A percentile compares a stretch with the other conserved stretches of the same genome.
Evolutionary conservation across 2,888 invertebrate genomes (phyloP).

Genomic region (Eupithecia centaureata): DNA sequence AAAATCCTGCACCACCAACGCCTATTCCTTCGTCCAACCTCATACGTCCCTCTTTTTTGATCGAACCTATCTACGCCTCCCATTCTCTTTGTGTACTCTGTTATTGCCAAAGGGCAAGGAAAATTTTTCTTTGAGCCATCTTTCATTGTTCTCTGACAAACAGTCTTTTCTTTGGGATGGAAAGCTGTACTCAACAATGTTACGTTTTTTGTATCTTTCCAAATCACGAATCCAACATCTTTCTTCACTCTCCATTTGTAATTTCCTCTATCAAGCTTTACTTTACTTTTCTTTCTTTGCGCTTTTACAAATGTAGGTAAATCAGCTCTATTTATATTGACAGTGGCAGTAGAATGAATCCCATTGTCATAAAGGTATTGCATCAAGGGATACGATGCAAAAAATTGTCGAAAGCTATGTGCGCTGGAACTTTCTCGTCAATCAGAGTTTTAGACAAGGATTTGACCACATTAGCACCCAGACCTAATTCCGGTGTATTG

Average conservation of each 20-base stretch:
- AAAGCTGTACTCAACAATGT: constrained; percentile 21
- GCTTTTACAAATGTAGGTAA: constrained; percentile 36
- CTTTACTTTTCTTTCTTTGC: constrained; percentile 21
- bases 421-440: constrained; percentile 32
- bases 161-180: constrained; percentile 24
- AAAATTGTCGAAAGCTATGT: constrained; percentile 31
- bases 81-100: constrained; percentile 25
- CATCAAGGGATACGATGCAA: constrained; percentile 32
- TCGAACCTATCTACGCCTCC: constrained; percentile 18
- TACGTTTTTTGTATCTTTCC: constrained; percentile 23
- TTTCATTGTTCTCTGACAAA: constrained; percentile 24
- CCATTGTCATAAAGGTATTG: constrained; percentile 30
- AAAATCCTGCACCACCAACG: constrained; percentile 25
- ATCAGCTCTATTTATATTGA: constrained; percentile 34
- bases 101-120: constrained; percentile 23
- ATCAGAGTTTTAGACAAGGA: constrained; percentile 25
- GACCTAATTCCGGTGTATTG: too few relatives aligned
- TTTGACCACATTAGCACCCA: constrained; percentile 33
- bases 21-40: constrained; percentile 30
- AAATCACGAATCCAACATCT: constrained; percentile 30
- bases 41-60: constrained; percentile 18
- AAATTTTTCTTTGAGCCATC: constrained; percentile 23
- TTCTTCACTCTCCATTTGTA: constrained; percentile 33
- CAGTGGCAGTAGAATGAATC: constrained; percentile 34
- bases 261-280: constrained; percentile 28